Conservation (phyloP, 2,888 invertebrate genomes). For the Cancer borealis region DNA sequence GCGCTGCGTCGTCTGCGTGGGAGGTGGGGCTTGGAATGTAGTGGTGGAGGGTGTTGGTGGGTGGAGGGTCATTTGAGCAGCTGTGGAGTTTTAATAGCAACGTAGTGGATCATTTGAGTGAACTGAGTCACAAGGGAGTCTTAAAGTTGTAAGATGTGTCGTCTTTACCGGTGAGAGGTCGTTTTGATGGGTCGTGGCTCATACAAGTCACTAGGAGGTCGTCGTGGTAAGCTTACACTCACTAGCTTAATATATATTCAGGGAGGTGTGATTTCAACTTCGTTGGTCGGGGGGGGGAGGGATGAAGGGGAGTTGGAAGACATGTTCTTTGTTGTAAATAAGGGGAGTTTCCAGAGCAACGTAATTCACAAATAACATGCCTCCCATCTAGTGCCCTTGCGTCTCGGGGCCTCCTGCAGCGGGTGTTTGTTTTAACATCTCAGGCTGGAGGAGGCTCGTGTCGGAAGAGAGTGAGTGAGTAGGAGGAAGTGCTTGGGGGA, state of each 20-base stretch:
- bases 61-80: not conserved
- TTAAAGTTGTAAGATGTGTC: not conserved
- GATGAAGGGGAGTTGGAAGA: slow-evolving; percentile 20
- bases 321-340: slow-evolving; percentile 9
- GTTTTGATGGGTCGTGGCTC: not conserved
- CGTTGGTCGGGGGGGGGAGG: not conserved
- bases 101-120: not conserved
- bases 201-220: not conserved
- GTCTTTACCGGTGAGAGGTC: not conserved
- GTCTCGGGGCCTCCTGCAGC: not conserved
- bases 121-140: not conserved
- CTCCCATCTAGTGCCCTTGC: not conserved
- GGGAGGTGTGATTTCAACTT: not conserved
- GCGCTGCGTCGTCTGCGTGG: not conserved
- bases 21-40: not conserved
- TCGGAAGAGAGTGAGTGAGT: not conserved
- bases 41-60: not conserved
- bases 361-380: not conserved
- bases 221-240: not conserved
- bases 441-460: not conserved
- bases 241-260: not conserved
- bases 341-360: not conserved
- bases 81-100: not conserved
- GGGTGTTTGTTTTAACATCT: not conserved
- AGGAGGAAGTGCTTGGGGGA: not conserved